Percentiles rank a stretch among this genome's conserved stretches.
These are phyloP conservation scores for Apteryx mantelli DNA, from an alignment of 2,113 vertebrate genomes.

Conservation along the genomic window DNA sequence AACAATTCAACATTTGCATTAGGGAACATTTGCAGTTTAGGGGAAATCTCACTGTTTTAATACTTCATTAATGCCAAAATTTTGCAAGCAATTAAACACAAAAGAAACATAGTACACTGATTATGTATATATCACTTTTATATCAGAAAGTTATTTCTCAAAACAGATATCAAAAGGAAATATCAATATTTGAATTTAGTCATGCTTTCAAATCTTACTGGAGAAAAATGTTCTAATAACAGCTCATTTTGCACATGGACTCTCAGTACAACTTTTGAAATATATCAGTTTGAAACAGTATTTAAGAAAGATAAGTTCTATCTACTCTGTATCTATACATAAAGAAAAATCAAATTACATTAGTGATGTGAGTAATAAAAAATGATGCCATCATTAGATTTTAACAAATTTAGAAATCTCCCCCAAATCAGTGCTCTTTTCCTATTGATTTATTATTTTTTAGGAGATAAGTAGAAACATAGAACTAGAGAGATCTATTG, in stretches of 20 bases:
- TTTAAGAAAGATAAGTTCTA: background rate
- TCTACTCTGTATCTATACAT: background rate
- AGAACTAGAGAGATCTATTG: background rate
- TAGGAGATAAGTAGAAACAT: background rate
- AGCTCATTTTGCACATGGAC: background rate
- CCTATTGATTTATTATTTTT: background rate
- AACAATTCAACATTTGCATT: slow-evolving; percentile 25
- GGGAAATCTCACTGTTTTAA: background rate
- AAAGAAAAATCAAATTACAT: background rate
- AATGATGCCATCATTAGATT: fast-evolving
- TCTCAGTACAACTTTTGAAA: background rate
- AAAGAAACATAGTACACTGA: background rate
- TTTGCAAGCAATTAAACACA: slow-evolving; percentile 31
- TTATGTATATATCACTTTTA: background rate
- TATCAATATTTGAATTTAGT: background rate
- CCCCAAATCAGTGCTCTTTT: background rate
- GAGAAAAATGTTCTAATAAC: background rate
- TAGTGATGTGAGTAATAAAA: background rate
- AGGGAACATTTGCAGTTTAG: background rate
- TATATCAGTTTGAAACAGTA: background rate
- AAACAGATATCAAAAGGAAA: background rate
- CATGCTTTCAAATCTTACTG: background rate
- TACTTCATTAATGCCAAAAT: slow-evolving; percentile 28
- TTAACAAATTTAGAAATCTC: background rate
- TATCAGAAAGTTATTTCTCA: background rate